phyloP scores from a whole-genome alignment of 2,797 vertebrate genomes.

The Falco novaeseelandiae region DNA sequence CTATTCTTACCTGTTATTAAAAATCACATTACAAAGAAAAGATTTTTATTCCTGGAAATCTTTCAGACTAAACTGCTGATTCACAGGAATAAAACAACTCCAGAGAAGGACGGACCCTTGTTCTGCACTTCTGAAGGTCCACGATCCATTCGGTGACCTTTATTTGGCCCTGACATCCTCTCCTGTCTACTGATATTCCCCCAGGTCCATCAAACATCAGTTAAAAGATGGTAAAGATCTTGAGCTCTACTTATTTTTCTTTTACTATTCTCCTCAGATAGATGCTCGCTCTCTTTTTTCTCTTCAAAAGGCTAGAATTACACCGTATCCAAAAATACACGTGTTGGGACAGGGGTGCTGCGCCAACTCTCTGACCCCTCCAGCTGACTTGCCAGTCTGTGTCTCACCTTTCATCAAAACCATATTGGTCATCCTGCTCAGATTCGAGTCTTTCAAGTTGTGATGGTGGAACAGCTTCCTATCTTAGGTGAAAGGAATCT shows the following conservation, averaged over 20 bases:
- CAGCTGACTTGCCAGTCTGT: neutral
- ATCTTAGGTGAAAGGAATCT: neutral
- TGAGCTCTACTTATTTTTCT: neutral
- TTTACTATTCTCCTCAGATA: neutral
- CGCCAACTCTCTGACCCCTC: neutral
- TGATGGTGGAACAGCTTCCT: neutral
- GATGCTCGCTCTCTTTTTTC: neutral
- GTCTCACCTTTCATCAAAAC: neutral
- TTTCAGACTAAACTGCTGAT: neutral
- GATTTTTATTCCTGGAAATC: neutral
- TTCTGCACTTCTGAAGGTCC: neutral
- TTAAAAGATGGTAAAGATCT: constrained; percentile 2
- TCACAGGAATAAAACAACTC: neutral
- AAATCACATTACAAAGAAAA: neutral
- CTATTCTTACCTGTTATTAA: neutral
- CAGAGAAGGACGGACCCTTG: neutral
- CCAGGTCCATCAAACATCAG: neutral
- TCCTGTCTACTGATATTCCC: neutral
- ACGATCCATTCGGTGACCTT: neutral
- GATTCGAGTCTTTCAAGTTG: neutral
- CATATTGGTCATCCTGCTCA: neutral
- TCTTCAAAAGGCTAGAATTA: neutral
- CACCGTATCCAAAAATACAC: neutral
- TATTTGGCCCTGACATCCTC: neutral
- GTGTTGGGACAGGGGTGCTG: neutral